phyloP scores from a whole-genome alignment of 2,113 vertebrate species.

The Ivindomyrus marchei region DNA sequence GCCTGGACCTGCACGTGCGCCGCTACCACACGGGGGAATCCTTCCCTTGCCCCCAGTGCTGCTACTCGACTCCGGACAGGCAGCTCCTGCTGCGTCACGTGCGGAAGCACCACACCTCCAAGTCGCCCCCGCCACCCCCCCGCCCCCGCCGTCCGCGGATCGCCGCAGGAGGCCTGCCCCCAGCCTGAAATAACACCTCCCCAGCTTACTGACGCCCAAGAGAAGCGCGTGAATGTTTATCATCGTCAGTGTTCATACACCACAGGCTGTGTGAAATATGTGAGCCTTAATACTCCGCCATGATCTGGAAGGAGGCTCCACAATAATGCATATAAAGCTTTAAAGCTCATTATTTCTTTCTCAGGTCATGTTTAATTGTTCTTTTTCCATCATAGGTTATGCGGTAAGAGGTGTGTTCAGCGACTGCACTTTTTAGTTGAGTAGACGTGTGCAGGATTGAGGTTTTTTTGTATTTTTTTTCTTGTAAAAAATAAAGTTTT shows the following conservation, averaged over 20 bases:
- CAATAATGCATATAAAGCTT: neutral
- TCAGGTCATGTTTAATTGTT: neutral
- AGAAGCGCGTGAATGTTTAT: neutral
- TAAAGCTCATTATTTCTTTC: neutral
- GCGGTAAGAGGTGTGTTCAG: neutral
- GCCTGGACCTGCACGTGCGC: conserved; percentile 56
- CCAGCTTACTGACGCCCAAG: neutral
- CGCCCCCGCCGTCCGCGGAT: neutral
- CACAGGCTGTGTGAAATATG: neutral
- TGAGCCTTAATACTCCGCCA: neutral
- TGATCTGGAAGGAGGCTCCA: neutral
- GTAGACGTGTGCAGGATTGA: neutral
- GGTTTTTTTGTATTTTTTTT: neutral
- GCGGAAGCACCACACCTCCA: conserved; percentile 47
- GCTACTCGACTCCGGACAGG: conserved; percentile 53
- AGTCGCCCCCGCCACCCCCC: conserved; percentile 16
- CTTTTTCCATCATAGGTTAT: neutral
- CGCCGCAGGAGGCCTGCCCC: neutral
- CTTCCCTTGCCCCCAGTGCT: conserved; percentile 56
- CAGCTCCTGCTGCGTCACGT: conserved; percentile 51
- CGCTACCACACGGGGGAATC: conserved; percentile 54
- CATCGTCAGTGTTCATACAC: neutral
- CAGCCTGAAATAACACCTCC: neutral
- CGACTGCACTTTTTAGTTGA: neutral
- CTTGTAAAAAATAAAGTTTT: neutral